phyloP scores from a whole-genome alignment of 2,113 vertebrate species.

The Kryptolebias marmoratus region DNA sequence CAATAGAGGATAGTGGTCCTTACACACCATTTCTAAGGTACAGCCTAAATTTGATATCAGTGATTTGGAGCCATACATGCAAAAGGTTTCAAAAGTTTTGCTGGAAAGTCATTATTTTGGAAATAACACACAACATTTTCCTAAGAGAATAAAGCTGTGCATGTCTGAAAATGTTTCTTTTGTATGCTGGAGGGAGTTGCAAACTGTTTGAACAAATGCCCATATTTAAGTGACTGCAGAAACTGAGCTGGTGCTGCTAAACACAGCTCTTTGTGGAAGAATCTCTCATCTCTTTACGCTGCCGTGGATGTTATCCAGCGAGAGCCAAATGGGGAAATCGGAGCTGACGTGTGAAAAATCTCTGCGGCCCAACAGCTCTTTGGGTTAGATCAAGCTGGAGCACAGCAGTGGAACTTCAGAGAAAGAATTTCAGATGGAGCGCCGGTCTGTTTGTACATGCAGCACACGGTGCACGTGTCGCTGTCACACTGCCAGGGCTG shows the following conservation, averaged over 20 bases:
- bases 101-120: constrained; percentile 4
- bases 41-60: not conserved
- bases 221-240: constrained; percentile 60
- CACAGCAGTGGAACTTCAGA: constrained; percentile 55
- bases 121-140: constrained; percentile 24
- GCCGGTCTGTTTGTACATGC: constrained; percentile 45
- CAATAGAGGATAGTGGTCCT: not conserved
- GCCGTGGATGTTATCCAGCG: constrained; percentile 17
- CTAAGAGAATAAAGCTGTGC: constrained; percentile 22
- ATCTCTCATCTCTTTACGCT: constrained; percentile 43
- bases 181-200: constrained; percentile 35
- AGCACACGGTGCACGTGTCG: constrained; percentile 57
- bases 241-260: constrained; percentile 36
- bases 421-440: constrained; percentile 59
- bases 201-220: constrained; percentile 44
- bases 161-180: constrained; percentile 48
- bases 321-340: constrained; percentile 31
- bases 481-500: constrained; percentile 44
- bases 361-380: constrained; percentile 29
- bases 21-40: not conserved
- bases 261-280: constrained; percentile 47
- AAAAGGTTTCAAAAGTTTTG: constrained; percentile 21
- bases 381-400: constrained; percentile 44
- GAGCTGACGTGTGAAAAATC: constrained; percentile 43
- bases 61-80: constrained; percentile 20